phyloP scores from a whole-genome alignment of 1,140 invertebrate species.

The Sycobia sp. region DNA sequence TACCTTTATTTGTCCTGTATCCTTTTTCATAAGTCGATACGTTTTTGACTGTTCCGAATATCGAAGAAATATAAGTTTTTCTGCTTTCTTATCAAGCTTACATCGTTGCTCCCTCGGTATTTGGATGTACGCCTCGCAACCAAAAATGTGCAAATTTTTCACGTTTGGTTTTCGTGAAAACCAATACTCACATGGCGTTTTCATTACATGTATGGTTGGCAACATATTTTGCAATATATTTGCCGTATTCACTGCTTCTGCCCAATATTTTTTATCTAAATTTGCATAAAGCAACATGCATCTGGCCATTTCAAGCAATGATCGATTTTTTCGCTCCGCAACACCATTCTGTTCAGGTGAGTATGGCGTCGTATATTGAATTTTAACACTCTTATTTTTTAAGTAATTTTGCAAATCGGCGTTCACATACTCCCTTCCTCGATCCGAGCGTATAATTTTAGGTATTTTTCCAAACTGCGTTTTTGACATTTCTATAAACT shows the following conservation, averaged over 20 bases:
- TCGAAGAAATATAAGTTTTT: not conserved
- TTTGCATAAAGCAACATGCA: slow-evolving; percentile 46
- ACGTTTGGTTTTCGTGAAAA: slow-evolving; percentile 39
- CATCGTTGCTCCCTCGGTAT: slow-evolving; percentile 14
- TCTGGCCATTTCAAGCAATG: slow-evolving; percentile 47
- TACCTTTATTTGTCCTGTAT: not conserved
- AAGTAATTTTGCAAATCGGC: not conserved
- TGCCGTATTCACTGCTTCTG: slow-evolving; percentile 52
- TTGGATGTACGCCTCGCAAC: slow-evolving; percentile 21
- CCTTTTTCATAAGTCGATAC: not conserved
- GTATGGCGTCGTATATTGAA: not conserved
- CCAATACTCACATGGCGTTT: slow-evolving; percentile 48
- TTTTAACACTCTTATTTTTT: not conserved
- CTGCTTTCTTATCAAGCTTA: not conserved
- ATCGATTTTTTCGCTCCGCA: slow-evolving; percentile 43
- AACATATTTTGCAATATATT: slow-evolving; percentile 1
- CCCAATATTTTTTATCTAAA: slow-evolving; percentile 29
- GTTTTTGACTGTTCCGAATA: too few relatives aligned
- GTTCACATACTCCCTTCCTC: not conserved
- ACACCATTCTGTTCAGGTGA: not conserved
- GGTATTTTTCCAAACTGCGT: slow-evolving; percentile 5
- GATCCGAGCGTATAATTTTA: slow-evolving; percentile 1
- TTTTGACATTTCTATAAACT: too few relatives aligned
- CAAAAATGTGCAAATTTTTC: slow-evolving; percentile 31
- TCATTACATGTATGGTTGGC: slow-evolving; percentile 28